Evolutionary conservation across 2,888 invertebrate genomes (phyloP).

Genomic region (Lasius platythorax): DNA sequence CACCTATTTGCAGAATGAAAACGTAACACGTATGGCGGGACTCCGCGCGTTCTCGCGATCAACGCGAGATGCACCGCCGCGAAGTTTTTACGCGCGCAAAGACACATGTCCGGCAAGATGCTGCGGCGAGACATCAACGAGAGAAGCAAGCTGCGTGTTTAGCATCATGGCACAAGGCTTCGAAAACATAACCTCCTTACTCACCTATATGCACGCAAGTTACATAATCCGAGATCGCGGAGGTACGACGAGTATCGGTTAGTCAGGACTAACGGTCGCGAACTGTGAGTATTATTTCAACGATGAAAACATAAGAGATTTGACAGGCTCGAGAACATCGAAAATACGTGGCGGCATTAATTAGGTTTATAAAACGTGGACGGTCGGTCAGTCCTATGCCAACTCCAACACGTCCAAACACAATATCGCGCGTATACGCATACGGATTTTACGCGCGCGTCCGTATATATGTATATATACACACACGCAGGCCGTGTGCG

Average conservation of each 20-base stretch:
- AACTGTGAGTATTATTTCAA: slow-evolving; percentile 20
- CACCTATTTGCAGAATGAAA: too few species aligned
- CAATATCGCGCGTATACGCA: slow-evolving; percentile 53
- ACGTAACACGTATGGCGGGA: too few species aligned
- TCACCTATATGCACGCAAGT: slow-evolving; percentile 76
- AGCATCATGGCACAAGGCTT: slow-evolving; percentile 75
- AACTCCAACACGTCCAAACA: slow-evolving; percentile 66
- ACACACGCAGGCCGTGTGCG: slow-evolving; percentile 57
- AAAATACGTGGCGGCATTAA: slow-evolving; percentile 70
- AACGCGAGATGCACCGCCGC: not conserved
- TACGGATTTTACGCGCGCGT: slow-evolving; percentile 59
- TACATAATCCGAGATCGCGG: slow-evolving; percentile 79
- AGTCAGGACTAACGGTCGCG: slow-evolving; percentile 60
- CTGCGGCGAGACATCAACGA: not conserved
- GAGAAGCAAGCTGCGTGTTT: slow-evolving; percentile 61
- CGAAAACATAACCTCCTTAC: slow-evolving; percentile 83
- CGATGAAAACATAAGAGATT: slow-evolving; percentile 54
- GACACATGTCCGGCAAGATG: too few species aligned
- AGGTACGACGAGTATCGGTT: slow-evolving; percentile 66
- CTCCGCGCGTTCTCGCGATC: not conserved
- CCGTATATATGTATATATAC: too few species aligned
- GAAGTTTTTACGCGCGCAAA: not conserved
- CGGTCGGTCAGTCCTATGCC: slow-evolving; percentile 41
- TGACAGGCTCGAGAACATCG: slow-evolving; percentile 53
- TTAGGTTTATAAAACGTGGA: slow-evolving; percentile 78